Evolutionary conservation across 2,888 invertebrate genomes (phyloP).

Genomic region (Limnephilus rhombicus): DNA sequence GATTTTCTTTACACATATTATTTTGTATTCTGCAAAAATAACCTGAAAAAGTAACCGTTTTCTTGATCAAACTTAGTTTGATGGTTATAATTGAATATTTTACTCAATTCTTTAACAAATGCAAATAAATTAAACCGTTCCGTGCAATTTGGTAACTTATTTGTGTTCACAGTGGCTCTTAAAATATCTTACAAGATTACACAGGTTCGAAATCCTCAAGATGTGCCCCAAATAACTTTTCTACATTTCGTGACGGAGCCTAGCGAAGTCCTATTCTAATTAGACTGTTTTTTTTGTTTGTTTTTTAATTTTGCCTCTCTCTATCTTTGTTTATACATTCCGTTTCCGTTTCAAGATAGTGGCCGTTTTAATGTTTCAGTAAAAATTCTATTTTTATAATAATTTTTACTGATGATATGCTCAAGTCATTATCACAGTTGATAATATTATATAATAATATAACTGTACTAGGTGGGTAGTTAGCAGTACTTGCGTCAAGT

Average conservation of each 20-base stretch:
- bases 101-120: not conserved
- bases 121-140: not conserved
- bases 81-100: not conserved
- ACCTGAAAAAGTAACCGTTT: not conserved
- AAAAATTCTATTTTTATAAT: too few relatives aligned
- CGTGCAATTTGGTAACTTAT: not conserved
- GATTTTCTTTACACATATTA: too few relatives aligned
- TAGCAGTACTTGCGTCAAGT: too few relatives aligned
- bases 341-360: too few relatives aligned
- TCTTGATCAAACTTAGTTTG: not conserved
- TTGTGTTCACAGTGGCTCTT: not conserved
- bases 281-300: too few relatives aligned
- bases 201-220: not conserved
- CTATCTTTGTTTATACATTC: too few relatives aligned
- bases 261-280: not conserved
- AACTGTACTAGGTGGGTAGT: too few relatives aligned
- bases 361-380: too few relatives aligned
- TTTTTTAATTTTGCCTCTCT: too few relatives aligned
- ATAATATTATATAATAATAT: too few relatives aligned
- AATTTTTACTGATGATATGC: too few relatives aligned
- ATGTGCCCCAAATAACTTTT: not conserved
- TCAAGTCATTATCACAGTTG: too few relatives aligned
- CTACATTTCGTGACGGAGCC: not conserved
- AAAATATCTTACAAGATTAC: not conserved
- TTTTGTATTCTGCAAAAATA: not conserved